These are phyloP conservation scores for Spilosoma lubricipeda DNA, from an alignment of 2,888 invertebrate genomes.

Conservation along the genomic window DNA sequence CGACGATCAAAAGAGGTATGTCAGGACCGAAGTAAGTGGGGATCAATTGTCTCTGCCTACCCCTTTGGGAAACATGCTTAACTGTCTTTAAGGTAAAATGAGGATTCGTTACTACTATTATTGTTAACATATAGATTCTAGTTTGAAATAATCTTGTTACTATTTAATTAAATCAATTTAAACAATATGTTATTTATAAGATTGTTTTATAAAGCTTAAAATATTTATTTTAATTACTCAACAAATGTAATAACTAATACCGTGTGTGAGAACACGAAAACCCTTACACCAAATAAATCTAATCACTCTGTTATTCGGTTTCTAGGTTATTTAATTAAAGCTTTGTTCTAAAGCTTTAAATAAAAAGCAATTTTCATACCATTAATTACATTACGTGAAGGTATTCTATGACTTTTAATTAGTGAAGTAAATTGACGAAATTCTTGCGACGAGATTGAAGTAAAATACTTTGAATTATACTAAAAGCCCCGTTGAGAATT, in stretches of 20 bases:
- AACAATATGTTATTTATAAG: not conserved
- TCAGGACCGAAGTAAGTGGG: too few relatives aligned
- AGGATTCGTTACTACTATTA: too few relatives aligned
- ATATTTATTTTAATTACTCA: not conserved
- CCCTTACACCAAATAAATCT: not conserved
- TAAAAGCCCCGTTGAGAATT: slow-evolving; percentile 30
- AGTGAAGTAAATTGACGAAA: slow-evolving; percentile 31
- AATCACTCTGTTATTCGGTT: slow-evolving; percentile 15
- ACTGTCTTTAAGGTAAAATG: too few relatives aligned
- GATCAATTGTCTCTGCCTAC: too few relatives aligned
- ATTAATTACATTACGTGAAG: slow-evolving; percentile 39
- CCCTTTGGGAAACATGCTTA: too few relatives aligned
- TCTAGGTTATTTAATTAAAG: slow-evolving; percentile 9
- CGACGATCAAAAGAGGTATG: too few relatives aligned
- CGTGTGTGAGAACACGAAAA: too few relatives aligned
- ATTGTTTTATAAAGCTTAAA: not conserved
- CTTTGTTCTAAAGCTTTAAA: slow-evolving; percentile 13
- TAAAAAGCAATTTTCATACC: slow-evolving; percentile 16
- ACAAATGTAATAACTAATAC: not conserved
- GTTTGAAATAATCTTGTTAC: too few relatives aligned
- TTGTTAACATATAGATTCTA: too few relatives aligned
- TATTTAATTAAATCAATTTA: too few relatives aligned
- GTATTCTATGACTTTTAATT: slow-evolving; percentile 46
- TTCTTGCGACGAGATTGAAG: slow-evolving; percentile 35
- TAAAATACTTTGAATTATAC: slow-evolving; percentile 32